Base-by-base conservation (phyloP, 2,797 vertebrate species). In the Aplochiton taeniatus region DNA sequence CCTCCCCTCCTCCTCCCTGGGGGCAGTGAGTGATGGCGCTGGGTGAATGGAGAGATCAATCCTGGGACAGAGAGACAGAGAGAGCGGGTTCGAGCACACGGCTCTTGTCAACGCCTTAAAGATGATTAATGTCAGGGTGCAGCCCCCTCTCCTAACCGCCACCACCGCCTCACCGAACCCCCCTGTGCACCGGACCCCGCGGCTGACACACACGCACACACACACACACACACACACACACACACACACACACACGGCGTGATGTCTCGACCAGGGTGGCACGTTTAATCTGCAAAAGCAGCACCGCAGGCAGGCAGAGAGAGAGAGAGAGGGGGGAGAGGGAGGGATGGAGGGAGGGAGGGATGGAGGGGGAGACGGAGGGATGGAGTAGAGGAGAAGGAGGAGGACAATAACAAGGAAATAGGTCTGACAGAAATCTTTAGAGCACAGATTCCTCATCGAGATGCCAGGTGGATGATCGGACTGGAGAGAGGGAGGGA, bases 391-490 rank as follows among this genome's bases (percentile, higher is more conserved):
- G 63, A 66, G 68, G 62, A 67, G 73, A 72, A 72, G 61, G 79
- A 79, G 72, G 85, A 80, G 83, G 94, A 93, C 96, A 95, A 96
- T 96, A 97, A 98, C 94, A 94, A 94, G 96, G 95, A 98, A 98
- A 98, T 95, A 94, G 95, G 94, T 92, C 95, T 98, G 96, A 98
- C 96, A 98, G 95, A 95, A 98, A 95, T 95, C 97, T 96, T 98
- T 97, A 98, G 96, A 86, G 79, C 82, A 85, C 91, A 96, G 94
- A 98, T 97, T 96, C 94, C 93, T 97, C 95, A 97, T 94, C 91
- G 93, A 96, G 95, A 96, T 93, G 93, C 92, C 91, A 95, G 87
- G 86, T 87, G 70, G 57, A 49, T 52, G 80, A 73, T 41, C 48
- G 71, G 54, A 69, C 47, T 45, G 54, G 1, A 77, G 64, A 8